These are phyloP conservation scores for Drosophila conformis DNA, from an alignment of 2,888 invertebrate genomes.

Conservation along the genomic window DNA sequence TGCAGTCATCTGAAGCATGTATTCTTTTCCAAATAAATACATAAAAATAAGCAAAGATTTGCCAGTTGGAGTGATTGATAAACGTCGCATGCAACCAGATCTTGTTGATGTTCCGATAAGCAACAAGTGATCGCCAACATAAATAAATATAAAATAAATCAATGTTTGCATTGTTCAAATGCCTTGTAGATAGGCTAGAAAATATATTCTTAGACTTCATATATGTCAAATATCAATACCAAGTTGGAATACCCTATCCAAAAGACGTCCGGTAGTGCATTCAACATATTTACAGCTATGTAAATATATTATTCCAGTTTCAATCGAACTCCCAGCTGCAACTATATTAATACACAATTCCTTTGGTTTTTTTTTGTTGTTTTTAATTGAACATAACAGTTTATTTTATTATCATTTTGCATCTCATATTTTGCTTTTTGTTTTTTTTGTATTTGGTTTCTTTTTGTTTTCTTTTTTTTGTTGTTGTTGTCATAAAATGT, in stretches of 20 bases:
- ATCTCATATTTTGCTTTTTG: slow-evolving; percentile 31
- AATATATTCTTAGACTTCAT: background rate
- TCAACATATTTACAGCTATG: background rate
- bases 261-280: background rate
- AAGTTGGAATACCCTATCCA: background rate
- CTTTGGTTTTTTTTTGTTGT: background rate
- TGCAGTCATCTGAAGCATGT: background rate
- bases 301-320: background rate
- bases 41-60: background rate
- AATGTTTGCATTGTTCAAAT: background rate
- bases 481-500: slow-evolving; percentile 47
- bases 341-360: slow-evolving; percentile 11
- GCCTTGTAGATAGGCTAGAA: background rate
- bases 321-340: background rate
- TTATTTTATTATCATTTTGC: slow-evolving; percentile 72
- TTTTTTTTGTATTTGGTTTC: slow-evolving; percentile 26
- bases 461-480: slow-evolving; percentile 19
- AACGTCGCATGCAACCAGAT: background rate
- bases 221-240: background rate
- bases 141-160: background rate
- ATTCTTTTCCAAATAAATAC: background rate
- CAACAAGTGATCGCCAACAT: background rate
- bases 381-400: slow-evolving; percentile 77
- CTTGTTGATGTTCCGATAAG: background rate
- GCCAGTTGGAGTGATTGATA: slow-evolving; percentile 4